Conservation (phyloP, 2,888 invertebrate genomes). For the Rhodophaea formosa region DNA sequence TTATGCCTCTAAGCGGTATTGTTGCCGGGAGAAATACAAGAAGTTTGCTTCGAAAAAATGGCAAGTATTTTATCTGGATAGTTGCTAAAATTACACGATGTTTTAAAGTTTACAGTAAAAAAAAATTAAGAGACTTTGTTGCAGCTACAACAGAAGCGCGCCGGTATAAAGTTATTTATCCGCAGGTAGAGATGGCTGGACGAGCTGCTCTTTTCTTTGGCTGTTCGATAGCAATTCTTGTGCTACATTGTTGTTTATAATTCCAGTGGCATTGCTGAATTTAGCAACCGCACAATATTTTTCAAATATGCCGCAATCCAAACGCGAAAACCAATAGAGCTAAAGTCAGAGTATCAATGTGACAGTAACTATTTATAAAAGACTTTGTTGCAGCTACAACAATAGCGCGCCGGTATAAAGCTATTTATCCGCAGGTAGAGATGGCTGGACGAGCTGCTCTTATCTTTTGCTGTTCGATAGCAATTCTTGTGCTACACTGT, state of each 20-base stretch:
- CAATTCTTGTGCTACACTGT: constrained; percentile 2
- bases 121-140: constrained; percentile 11
- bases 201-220: constrained; percentile 2
- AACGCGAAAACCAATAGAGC: neutral
- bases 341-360: neutral
- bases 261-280: neutral
- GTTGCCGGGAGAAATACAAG: neutral
- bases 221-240: constrained; percentile 10
- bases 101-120: too few species aligned
- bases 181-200: neutral
- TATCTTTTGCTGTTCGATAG: constrained; percentile 14
- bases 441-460: neutral
- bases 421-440: constrained; percentile 13
- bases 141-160: neutral
- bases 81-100: too few species aligned
- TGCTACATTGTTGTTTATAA: neutral
- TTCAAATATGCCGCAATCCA: too few species aligned
- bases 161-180: constrained; percentile 15
- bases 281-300: too few species aligned
- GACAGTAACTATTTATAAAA: constrained; percentile 12
- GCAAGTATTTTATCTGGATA: too few species aligned
- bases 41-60: too few species aligned
- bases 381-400: constrained; percentile 10
- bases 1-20: neutral
- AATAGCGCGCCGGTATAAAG: constrained; percentile 3